Evolutionary conservation across 2,888 invertebrate species (phyloP).

Genomic region (Pardosa pseudoannulata): DNA sequence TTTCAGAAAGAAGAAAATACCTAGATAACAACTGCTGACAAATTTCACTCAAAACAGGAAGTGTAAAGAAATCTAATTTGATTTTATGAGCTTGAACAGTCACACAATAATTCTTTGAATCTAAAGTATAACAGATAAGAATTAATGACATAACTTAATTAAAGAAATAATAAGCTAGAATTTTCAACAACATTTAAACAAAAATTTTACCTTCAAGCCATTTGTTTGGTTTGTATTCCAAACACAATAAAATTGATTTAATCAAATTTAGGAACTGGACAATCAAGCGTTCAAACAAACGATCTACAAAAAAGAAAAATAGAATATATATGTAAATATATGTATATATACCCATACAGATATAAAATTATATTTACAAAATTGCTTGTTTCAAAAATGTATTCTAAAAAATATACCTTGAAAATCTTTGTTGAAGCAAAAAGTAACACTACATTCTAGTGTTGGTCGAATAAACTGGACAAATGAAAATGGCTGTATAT

Average conservation of each 20-base stretch:
- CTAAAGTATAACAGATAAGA: too few species aligned
- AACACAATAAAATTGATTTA: constrained; percentile 87
- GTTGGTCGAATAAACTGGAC: constrained; percentile 87
- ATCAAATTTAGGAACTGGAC: constrained; percentile 94
- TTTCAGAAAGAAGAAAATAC: constrained; percentile 89
- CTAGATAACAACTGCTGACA: constrained; percentile 89
- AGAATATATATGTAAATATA: too few species aligned
- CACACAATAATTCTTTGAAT: constrained; percentile 76
- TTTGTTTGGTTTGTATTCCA: constrained; percentile 85
- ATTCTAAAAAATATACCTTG: constrained; percentile 76
- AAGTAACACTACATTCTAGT: constrained; percentile 88
- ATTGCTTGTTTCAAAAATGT: too few species aligned
- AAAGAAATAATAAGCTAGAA: too few species aligned
- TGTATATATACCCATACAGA: too few species aligned
- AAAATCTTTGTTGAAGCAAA: constrained; percentile 90
- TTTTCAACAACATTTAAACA: too few species aligned
- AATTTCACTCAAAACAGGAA: constrained; percentile 87
- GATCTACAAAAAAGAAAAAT: constrained; percentile 78
- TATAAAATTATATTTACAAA: too few species aligned
- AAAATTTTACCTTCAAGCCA: constrained; percentile 80
- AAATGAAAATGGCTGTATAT: constrained; percentile 87
- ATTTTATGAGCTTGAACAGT: constrained; percentile 83
- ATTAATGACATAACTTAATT: too few species aligned
- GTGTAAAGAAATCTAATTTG: constrained; percentile 87
- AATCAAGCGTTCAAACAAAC: constrained; percentile 88